These are phyloP conservation scores for Apamea sordens DNA, from an alignment of 2,888 invertebrate genomes.

Conservation along the genomic window DNA sequence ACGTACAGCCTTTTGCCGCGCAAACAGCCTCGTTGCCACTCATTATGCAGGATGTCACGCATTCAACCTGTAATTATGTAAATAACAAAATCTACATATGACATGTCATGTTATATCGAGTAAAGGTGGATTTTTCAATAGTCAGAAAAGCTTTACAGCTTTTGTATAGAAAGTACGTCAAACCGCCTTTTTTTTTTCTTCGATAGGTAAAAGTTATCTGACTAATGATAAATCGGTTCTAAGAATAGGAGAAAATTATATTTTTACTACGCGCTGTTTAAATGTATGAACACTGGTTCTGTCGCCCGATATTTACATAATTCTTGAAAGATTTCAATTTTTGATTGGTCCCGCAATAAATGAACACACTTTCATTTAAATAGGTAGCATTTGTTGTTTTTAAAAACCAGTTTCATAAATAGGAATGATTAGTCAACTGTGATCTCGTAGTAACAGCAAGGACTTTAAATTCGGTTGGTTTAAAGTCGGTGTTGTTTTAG, in stretches of 20 bases:
- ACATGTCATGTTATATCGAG: neutral
- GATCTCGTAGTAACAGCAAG: neutral
- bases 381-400: neutral
- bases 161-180: neutral
- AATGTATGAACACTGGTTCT: neutral
- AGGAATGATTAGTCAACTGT: neutral
- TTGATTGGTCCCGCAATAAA: too few relatives aligned
- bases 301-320: too few relatives aligned
- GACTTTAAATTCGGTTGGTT: neutral
- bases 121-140: neutral
- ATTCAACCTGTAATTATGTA: slow-evolving; percentile 78
- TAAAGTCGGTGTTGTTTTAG: neutral
- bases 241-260: neutral
- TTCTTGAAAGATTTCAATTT: too few relatives aligned
- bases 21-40: slow-evolving; percentile 81
- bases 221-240: neutral
- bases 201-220: neutral
- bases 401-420: neutral
- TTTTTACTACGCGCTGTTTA: neutral
- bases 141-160: neutral
- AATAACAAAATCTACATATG: too few relatives aligned
- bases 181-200: neutral
- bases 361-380: neutral
- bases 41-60: slow-evolving; percentile 86
- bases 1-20: slow-evolving; percentile 76